Base-by-base conservation (phyloP, 2,113 vertebrate genomes). In the Pterocles burchelli region DNA sequence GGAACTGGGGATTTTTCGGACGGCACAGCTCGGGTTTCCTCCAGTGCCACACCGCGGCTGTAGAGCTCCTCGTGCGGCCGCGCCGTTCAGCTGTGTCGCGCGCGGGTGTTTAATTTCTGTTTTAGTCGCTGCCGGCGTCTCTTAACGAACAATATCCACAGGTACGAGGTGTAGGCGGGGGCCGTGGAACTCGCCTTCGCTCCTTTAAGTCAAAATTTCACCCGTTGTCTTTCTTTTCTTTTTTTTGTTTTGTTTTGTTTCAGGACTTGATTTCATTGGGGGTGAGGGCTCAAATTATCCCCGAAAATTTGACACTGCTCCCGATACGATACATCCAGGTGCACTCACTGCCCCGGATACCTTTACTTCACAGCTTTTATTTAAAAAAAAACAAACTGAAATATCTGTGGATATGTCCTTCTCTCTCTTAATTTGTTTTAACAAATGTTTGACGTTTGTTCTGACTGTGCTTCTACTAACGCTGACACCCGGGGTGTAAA, bases 241-340 rank as follows among this genome's bases (percentile, higher is more conserved):
- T 95, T 95, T 96, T 95, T 72, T 70, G 3, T 58, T 85, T 92
- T 86, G 46, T 97, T 98, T 98, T 98, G 93, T 98, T 98, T 97
- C 97, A 99, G 99, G 99, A 98, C 98, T 99, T 98, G 99, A 99
- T 97, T 99, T 99, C 98, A 98, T 99, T 97, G 98, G 98, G 96
- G 98, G 98, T 98, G 99, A 99, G 97, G 99, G 98, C 97, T 98
- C 98, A 98, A 98, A 99, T 98, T 99, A 99, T 98, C 98, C 98
- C 92, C 98, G 98, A 97, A 99, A 99, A 98, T 99, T 99, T 98
- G 98, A 99, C 97, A 98, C 99, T 96, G 98, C 98, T 98, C 98
- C 99, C 97, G 99, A 99, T 99, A 98, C 97, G 98, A 98, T 95
- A 94, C 96, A 97, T 97, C 98, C 98, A 98, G 98, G 98, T 79